These are phyloP conservation scores for Macrocentrus cingulum DNA, from an alignment of 1,140 invertebrate species.

Conservation along the genomic window DNA sequence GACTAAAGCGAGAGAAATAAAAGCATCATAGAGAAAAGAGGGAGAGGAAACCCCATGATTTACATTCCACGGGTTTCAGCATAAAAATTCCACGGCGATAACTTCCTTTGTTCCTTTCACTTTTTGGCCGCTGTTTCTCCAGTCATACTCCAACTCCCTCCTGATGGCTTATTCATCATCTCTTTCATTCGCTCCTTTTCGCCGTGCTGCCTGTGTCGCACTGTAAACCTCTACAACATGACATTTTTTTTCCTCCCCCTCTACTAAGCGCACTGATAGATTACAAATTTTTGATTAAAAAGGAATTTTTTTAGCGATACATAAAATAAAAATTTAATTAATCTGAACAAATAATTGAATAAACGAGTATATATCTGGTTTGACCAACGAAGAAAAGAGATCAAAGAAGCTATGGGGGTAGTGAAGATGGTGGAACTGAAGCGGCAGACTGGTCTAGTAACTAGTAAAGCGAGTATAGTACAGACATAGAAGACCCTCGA, in stretches of 20 bases:
- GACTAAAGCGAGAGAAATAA: slow-evolving; percentile 1
- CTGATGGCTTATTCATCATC: background rate
- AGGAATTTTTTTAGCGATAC: slow-evolving; percentile 14
- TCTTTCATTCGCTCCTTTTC: slow-evolving; percentile 25
- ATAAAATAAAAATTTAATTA: background rate
- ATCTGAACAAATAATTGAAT: background rate
- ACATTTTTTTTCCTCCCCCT: slow-evolving; percentile 15
- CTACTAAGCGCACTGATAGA: too few species aligned
- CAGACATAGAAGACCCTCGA: slow-evolving; percentile 56
- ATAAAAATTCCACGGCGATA: slow-evolving; percentile 59
- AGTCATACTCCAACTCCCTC: slow-evolving; percentile 32
- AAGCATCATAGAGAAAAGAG: slow-evolving; percentile 34
- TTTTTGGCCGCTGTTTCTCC: slow-evolving; percentile 37
- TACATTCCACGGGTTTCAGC: slow-evolving; percentile 54
- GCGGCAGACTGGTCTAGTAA: too few species aligned
- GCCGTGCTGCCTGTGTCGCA: slow-evolving; percentile 32
- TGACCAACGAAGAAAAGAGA: too few species aligned
- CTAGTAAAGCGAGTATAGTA: too few species aligned
- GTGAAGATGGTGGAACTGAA: too few species aligned
- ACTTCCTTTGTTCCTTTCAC: slow-evolving; percentile 57
- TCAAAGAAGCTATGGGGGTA: background rate
- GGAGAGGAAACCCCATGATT: slow-evolving; percentile 43
- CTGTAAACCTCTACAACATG: slow-evolving; percentile 1
- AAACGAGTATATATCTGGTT: background rate
- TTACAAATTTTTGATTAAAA: too few species aligned